These are phyloP conservation scores for Trichomalopsis sarcophagae DNA, from an alignment of 1,140 invertebrate species.

Conservation along the genomic window DNA sequence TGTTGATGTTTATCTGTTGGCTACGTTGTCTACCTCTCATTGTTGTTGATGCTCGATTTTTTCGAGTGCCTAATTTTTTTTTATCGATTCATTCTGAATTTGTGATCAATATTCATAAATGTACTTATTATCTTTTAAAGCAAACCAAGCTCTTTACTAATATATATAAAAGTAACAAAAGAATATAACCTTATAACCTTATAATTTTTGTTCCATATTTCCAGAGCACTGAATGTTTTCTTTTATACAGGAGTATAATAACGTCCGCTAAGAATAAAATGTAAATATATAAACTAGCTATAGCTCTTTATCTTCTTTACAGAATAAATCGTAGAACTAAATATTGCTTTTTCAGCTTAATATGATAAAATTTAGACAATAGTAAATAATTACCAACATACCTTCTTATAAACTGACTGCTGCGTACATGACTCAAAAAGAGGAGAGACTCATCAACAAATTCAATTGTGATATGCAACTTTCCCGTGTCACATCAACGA, in stretches of 20 bases:
- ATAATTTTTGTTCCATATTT: not conserved
- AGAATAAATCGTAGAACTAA: not conserved
- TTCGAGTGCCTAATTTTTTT: too few relatives aligned
- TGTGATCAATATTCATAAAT: too few relatives aligned
- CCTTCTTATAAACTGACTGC: not conserved
- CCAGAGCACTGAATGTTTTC: not conserved
- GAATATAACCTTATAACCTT: too few relatives aligned
- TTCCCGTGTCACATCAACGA: not conserved
- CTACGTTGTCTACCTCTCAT: too few relatives aligned
- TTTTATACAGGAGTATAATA: not conserved
- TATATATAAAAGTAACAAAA: too few relatives aligned
- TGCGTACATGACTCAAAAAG: constrained; percentile 11
- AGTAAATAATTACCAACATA: not conserved
- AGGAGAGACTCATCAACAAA: constrained; percentile 8
- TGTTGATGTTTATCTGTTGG: too few relatives aligned
- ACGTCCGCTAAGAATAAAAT: not conserved
- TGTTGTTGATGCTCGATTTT: too few relatives aligned
- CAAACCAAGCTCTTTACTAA: too few relatives aligned
- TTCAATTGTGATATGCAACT: constrained; percentile 30
- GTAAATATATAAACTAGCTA: not conserved
- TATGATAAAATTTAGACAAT: not conserved
- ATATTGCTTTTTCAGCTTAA: not conserved
- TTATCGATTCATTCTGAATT: too few relatives aligned
- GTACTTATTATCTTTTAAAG: too few relatives aligned
- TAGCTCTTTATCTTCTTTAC: not conserved